Conservation (phyloP, 2,888 invertebrate genomes). For the Ypsolopha scabrella region DNA sequence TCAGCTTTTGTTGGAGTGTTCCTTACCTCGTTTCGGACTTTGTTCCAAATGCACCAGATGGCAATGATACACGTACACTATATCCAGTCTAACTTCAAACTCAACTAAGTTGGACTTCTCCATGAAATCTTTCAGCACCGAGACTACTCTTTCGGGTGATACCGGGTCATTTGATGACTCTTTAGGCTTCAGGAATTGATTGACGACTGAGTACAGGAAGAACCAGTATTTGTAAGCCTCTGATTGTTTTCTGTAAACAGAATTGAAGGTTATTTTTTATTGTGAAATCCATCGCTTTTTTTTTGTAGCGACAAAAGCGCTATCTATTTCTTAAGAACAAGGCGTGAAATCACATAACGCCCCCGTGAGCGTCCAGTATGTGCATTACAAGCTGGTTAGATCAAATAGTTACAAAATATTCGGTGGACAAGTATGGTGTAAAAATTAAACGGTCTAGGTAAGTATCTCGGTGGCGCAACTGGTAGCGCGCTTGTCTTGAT, state of each 20-base stretch:
- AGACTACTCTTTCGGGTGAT: conserved; percentile 34
- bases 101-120: conserved; percentile 87
- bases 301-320: no score
- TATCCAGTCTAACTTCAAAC: conserved; percentile 80
- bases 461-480: no score
- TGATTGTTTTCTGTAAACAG: conserved; percentile 65
- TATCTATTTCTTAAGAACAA: no score
- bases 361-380: no score
- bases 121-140: conserved; percentile 83
- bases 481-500: no score
- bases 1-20: not conserved
- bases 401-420: no score
- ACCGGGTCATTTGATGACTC: conserved; percentile 22
- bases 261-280: not conserved
- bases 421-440: no score
- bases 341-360: no score
- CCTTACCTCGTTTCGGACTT: conserved; percentile 47
- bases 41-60: conserved; percentile 75
- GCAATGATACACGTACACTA: conserved; percentile 85
- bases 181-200: conserved; percentile 62
- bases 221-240: conserved; percentile 92
- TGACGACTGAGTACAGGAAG: conserved; percentile 80
- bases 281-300: no score
- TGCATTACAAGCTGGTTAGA: no score
- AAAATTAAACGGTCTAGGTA: no score